Evolutionary conservation across 2,113 vertebrate species (phyloP), one percentile per base, ranked within the genome.

Genomic region (Phasianus colchicus): DNA sequence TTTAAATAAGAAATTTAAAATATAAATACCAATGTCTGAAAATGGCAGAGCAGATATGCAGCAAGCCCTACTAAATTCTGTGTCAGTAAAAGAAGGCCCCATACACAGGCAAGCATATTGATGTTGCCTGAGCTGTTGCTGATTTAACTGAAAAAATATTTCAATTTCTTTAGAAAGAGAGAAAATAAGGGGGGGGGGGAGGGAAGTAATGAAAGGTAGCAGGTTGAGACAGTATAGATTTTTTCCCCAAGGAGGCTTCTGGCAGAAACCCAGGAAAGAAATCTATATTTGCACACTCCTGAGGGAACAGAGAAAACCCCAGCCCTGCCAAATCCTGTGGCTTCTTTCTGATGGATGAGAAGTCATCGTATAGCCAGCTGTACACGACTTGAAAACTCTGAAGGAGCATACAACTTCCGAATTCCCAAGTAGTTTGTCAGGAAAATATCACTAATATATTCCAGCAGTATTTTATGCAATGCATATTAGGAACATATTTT

Each of bases 181-280:
- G 32, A 82, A 72, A 66, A 70, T 1, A 22, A 32, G 6, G 38
- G 6, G 25, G 52, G 14, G 25, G 27, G 25, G 52, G 14, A 14
- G 27, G 25, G 22, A 88, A 90, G 36, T 25, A 90, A 79, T 66
- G 77, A 92, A 86, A 93, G 61, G 76, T 47, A 87, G 75, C 42
- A 84, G 78, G 58, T 95, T 81, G 87, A 73, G 70, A 88, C 14
- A 65, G 74, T 67, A 85, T 1, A 47, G 74, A 67, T 70, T 89
- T 93, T 93, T 75, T 40, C 86, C 74, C 86, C 40, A 42, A 64
- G 48, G 84, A 92, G 38, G 42, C 74, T 90, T 86, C 58, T 93
- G 89, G 90, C 92, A 93, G 58, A 27, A 92, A 67, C 18, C 25
- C 74, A 86, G 48, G 38, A 77, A 92, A 2, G 6, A 94, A 94